Evolutionary conservation across 2,797 vertebrate species (phyloP).

Genomic region (Lagocephalus sceleratus): DNA sequence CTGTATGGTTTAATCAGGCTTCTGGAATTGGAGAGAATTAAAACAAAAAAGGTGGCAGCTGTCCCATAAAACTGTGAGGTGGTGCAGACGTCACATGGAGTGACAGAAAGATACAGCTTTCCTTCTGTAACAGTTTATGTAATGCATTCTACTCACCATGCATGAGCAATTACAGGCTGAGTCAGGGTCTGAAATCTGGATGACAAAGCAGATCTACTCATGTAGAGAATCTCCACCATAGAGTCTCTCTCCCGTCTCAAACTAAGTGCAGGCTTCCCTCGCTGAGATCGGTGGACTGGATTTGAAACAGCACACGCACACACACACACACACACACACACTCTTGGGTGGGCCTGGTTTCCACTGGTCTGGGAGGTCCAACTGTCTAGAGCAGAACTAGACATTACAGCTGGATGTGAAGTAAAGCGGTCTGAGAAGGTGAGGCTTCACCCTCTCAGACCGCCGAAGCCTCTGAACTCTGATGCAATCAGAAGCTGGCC

Average conservation of each 20-base stretch:
- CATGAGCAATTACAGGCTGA: slow-evolving; percentile 42
- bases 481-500: slow-evolving; percentile 53
- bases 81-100: neutral
- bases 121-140: slow-evolving; percentile 40
- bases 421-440: slow-evolving; percentile 48
- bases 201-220: slow-evolving; percentile 52
- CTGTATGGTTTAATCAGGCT: too few species aligned
- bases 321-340: slow-evolving; percentile 25
- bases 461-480: slow-evolving; percentile 28
- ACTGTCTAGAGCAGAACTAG: slow-evolving; percentile 51
- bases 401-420: slow-evolving; percentile 63
- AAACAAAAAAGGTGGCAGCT: too few species aligned
- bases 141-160: slow-evolving; percentile 29
- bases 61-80: too few species aligned
- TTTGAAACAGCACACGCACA: slow-evolving; percentile 31
- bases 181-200: slow-evolving; percentile 53
- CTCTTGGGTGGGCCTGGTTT: slow-evolving; percentile 68
- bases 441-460: slow-evolving; percentile 52
- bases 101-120: slow-evolving; percentile 15
- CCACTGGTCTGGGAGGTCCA: slow-evolving; percentile 65
- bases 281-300: slow-evolving; percentile 51
- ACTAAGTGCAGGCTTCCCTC: slow-evolving; percentile 60
- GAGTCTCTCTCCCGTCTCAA: slow-evolving; percentile 47
- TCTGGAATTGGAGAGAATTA: too few species aligned
- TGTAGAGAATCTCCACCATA: slow-evolving; percentile 37